A percentile compares a stretch with the other conserved stretches of the same genome.
phyloP scores from a whole-genome alignment of 2,113 vertebrate genomes.

The Naja naja region DNA sequence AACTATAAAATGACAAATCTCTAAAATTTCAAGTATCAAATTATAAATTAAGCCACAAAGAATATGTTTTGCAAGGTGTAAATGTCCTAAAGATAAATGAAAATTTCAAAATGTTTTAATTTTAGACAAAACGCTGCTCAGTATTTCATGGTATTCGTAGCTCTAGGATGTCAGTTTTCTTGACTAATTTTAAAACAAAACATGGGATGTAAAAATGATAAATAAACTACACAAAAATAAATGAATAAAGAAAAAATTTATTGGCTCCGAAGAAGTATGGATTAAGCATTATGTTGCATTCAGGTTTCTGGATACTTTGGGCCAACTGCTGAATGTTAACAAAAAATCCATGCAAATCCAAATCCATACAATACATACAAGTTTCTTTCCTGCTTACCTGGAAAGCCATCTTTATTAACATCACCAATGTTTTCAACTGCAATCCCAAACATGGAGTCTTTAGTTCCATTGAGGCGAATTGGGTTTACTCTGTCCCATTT shows the following conservation, averaged over 20 bases:
- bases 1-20: neutral
- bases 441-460: slow-evolving; percentile 96
- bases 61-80: neutral
- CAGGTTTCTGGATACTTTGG: neutral
- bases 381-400: slow-evolving; percentile 68
- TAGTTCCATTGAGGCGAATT: slow-evolving; percentile 83
- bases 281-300: neutral
- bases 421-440: slow-evolving; percentile 92
- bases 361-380: neutral
- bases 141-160: neutral
- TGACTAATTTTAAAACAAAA: neutral
- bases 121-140: neutral
- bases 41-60: neutral
- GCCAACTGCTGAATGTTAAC: neutral
- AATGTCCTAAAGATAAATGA: neutral
- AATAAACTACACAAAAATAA: neutral
- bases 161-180: neutral
- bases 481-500: slow-evolving; percentile 80
- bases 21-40: neutral
- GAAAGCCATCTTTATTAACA: slow-evolving; percentile 88
- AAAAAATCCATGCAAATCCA: neutral
- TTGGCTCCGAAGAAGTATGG: neutral
- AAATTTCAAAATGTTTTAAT: neutral
- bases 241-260: neutral
- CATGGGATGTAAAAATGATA: neutral